These are phyloP conservation scores for Luidia sarsii DNA, from an alignment of 53 echinoderm and acorn worm species.

Conservation along the genomic window DNA sequence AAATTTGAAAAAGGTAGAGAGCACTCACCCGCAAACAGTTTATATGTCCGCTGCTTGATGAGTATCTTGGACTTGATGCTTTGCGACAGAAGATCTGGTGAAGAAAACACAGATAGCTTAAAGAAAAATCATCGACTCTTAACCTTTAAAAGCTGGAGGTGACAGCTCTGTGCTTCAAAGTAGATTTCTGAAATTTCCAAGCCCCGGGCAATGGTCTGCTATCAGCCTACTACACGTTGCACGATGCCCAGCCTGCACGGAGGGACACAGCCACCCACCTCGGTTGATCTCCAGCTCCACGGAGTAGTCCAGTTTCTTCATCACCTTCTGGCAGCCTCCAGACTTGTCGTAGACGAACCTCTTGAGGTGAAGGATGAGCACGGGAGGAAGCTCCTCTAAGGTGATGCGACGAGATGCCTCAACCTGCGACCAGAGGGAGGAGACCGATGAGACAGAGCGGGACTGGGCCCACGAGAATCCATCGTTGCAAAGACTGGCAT, in stretches of 20 bases:
- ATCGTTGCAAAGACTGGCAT: too few species aligned
- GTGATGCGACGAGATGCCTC: constrained; percentile 92
- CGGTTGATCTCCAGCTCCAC: constrained; percentile 89
- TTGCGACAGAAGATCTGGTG: constrained; percentile 86
- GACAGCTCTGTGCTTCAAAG: too few species aligned
- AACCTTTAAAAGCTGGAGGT: too few species aligned
- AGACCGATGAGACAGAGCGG: too few species aligned
- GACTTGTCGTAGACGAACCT: constrained; percentile 96
- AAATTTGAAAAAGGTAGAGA: too few species aligned
- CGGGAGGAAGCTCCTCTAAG: constrained; percentile 89
- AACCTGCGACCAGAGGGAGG: constrained; percentile 61
- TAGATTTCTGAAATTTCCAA: too few species aligned
- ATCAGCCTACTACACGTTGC: not conserved
- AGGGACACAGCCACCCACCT: constrained; percentile 68
- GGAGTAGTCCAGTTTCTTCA: constrained; percentile 91
- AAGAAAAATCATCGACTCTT: too few species aligned
- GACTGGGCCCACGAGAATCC: too few species aligned
- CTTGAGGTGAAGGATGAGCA: constrained; percentile 90
- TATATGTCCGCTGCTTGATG: constrained; percentile 71
- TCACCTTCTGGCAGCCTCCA: constrained; percentile 97
- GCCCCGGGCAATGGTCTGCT: too few species aligned
- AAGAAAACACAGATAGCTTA: too few species aligned
- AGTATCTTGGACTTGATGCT: constrained; percentile 67
- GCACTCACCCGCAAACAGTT: constrained; percentile 91
- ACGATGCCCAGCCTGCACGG: not conserved